Percentiles rank a stretch among this genome's conserved stretches.
phyloP scores from a whole-genome alignment of 2,888 invertebrate genomes.

The Drosophila melanosoma region DNA sequence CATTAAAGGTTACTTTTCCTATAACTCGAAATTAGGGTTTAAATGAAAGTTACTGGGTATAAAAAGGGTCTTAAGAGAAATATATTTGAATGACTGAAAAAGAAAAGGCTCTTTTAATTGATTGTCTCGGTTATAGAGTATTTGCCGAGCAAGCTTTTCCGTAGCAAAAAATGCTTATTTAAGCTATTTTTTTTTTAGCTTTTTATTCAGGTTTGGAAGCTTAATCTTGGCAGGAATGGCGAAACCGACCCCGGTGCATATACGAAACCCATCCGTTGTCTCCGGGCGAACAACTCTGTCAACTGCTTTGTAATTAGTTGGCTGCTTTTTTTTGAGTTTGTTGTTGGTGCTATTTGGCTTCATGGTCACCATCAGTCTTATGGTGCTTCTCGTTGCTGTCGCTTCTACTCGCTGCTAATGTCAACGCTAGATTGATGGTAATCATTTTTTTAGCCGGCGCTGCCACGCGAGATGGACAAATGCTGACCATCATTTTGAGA shows the following conservation, averaged over 20 bases:
- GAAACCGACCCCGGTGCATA: constrained; percentile 17
- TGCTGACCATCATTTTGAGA: constrained; percentile 55
- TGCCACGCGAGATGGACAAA: constrained; percentile 68
- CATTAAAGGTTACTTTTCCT: neutral
- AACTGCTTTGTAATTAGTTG: constrained; percentile 70
- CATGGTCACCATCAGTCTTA: constrained; percentile 23
- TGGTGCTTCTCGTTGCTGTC: constrained; percentile 1
- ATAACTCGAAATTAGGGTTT: neutral
- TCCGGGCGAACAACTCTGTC: constrained; percentile 41
- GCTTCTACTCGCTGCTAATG: constrained; percentile 49
- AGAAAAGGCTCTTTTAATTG: neutral
- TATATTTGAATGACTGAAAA: neutral
- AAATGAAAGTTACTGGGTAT: neutral
- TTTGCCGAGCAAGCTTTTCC: neutral
- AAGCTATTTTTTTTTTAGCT: constrained; percentile 6
- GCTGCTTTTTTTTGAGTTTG: constrained; percentile 34
- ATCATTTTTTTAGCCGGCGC: constrained; percentile 61
- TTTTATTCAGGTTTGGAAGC: constrained; percentile 9
- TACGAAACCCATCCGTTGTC: constrained; percentile 38
- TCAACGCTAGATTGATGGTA: constrained; percentile 70
- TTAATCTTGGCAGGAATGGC: constrained; percentile 34
- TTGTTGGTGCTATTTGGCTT: constrained; percentile 2
- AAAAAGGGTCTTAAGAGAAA: neutral
- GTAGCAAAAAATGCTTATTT: neutral
- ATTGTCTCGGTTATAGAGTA: constrained; percentile 2